Percentiles rank a stretch among this genome's conserved stretches.
phyloP scores from a whole-genome alignment of 2,113 vertebrate genomes.

The Pagrus major region DNA sequence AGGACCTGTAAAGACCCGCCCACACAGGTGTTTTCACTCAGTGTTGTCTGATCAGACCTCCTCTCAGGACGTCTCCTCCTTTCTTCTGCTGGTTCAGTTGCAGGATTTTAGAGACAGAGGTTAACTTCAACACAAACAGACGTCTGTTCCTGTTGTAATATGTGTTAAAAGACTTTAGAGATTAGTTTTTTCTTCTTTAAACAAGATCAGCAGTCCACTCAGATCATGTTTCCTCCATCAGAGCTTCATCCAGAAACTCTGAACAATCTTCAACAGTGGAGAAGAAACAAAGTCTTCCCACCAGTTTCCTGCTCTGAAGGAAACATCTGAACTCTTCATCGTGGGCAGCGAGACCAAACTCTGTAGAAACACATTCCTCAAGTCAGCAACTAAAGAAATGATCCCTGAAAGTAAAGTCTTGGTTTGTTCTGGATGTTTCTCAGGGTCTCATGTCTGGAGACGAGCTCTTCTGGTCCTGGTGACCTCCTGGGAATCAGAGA shows the following conservation, averaged over 20 bases:
- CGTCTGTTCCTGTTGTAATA: too few relatives aligned
- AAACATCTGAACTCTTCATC: too few relatives aligned
- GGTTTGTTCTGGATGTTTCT: not conserved
- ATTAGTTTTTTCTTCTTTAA: too few relatives aligned
- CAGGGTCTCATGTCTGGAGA: not conserved
- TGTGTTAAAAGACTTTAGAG: too few relatives aligned
- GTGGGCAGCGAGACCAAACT: not conserved
- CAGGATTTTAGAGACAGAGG: too few relatives aligned
- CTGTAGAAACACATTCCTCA: not conserved
- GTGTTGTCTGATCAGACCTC: too few relatives aligned
- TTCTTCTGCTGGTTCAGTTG: too few relatives aligned
- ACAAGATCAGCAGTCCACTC: too few relatives aligned
- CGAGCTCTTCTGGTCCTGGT: not conserved
- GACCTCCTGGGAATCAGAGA: not conserved
- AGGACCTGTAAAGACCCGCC: too few relatives aligned
- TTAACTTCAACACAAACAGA: too few relatives aligned
- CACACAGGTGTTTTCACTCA: too few relatives aligned
- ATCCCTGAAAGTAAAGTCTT: conserved; percentile 68
- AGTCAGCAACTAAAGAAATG: conserved; percentile 64
- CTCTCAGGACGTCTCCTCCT: too few relatives aligned
- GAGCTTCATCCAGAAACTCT: not conserved
- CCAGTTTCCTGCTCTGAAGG: not conserved
- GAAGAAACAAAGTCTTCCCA: not conserved
- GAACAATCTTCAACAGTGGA: conserved; percentile 28
- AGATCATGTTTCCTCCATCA: not conserved